Base-by-base conservation (phyloP, 2,113 vertebrate genomes). In the Rhipidura dahli region DNA sequence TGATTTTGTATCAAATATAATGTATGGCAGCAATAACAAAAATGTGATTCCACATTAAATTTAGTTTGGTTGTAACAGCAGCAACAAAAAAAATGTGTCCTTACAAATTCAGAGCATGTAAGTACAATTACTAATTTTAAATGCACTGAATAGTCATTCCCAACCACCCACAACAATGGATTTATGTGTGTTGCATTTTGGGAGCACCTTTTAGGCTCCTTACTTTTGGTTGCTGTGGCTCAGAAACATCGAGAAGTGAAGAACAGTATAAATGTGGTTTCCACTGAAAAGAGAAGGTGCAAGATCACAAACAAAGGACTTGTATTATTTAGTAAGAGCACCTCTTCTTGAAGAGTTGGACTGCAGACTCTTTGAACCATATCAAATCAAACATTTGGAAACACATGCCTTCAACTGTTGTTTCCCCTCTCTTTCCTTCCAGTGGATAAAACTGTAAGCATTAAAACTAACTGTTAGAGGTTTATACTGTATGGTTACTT, bases 321-420 rank as follows among this genome's bases (percentile, higher is more conserved):
- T 75, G 7, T 89, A 71, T 90, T 87, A 64, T 84, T 94, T 70
- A 80, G 13, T 66, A 77, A 81, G 60, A 90, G 60, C n/a, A 89
- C 61, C 77, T 89, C 44, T 73, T 94, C 64, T 91, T 75, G 10
- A 82, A 65, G 61, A 45, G 16, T 53, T 82, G 87, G 65, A 40
- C 73, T 89, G 78, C 87, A 85, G 56, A 50, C 31, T 82, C 80
- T 88, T 83, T 73, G 66, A 91, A 93, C 89, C 83, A 87, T 87
- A 65, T 82, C 94, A 65, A 96, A 50, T 94, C 83, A 95, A 94
- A 84, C 73, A 85, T 93, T 93, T 94, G 90, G 77, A 89, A 91
- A 57, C 61, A 93, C 72, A 92, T 96, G 93, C 49, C 22, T 31
- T 93, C 7, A 2, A 83, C 49, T 90, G 71, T 76, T 85, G 28